These are phyloP conservation scores for Halictus quadricinctus DNA, from an alignment of 2,888 invertebrate species.

Conservation along the genomic window DNA sequence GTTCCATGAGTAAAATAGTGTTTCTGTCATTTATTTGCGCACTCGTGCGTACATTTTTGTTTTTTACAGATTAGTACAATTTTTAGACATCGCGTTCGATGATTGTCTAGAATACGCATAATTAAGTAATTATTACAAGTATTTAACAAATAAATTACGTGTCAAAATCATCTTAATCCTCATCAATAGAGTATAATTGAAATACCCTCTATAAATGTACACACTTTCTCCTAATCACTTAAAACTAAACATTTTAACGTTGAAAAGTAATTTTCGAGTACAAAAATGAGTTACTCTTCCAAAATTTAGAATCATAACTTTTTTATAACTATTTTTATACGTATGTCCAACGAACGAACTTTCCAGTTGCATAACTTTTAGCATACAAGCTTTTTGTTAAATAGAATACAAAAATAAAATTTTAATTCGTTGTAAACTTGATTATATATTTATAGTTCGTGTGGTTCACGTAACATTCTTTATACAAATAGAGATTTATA, in stretches of 20 bases:
- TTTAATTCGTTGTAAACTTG: background rate
- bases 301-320: background rate
- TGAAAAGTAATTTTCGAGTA: background rate
- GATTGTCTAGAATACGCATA: background rate
- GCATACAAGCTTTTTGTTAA: background rate
- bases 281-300: background rate
- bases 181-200: background rate
- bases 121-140: background rate
- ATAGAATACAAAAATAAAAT: conserved; percentile 7
- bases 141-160: background rate
- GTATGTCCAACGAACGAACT: background rate
- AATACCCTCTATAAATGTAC: conserved; percentile 4
- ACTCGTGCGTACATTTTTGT: background rate
- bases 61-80: background rate
- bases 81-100: background rate
- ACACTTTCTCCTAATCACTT: conserved; percentile 1
- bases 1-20: background rate
- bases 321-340: background rate
- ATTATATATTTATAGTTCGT: background rate
- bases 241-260: background rate
- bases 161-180: background rate
- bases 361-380: background rate
- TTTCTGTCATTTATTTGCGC: background rate
- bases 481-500: background rate
- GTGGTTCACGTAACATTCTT: background rate